Evolutionary conservation across 1,140 invertebrate species (phyloP).

Genomic region (Drosophila burlai): DNA sequence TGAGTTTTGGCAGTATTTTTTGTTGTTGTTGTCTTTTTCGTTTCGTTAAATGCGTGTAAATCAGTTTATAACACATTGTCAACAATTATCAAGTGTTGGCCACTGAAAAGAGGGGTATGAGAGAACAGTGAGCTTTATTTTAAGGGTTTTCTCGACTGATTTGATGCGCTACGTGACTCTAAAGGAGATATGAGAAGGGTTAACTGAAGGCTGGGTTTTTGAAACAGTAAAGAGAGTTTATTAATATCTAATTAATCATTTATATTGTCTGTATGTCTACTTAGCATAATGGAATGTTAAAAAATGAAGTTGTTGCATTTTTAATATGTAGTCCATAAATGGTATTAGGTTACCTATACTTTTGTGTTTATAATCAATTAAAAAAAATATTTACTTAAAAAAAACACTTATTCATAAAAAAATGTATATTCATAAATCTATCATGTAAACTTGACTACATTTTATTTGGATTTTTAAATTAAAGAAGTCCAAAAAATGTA

Average conservation of each 20-base stretch:
- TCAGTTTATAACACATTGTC: constrained; percentile 83
- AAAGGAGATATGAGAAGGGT: background rate
- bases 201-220: background rate
- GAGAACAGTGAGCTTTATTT: constrained; percentile 21
- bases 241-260: background rate
- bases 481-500: background rate
- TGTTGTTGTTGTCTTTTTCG: constrained; percentile 10
- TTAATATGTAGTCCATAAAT: too few species aligned
- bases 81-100: constrained; percentile 78
- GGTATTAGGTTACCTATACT: too few species aligned
- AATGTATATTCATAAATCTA: too few species aligned
- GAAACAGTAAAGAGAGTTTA: background rate
- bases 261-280: background rate
- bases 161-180: constrained; percentile 23
- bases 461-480: background rate
- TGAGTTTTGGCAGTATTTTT: constrained; percentile 80
- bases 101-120: constrained; percentile 13
- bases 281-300: background rate
- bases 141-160: constrained; percentile 8
- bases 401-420: too few species aligned
- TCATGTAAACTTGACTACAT: too few species aligned
- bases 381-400: too few species aligned
- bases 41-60: constrained; percentile 80
- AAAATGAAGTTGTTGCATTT: too few species aligned
- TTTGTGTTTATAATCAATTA: too few species aligned